Conservation (phyloP, 2,797 vertebrate species). For the Lemur catta region DNA sequence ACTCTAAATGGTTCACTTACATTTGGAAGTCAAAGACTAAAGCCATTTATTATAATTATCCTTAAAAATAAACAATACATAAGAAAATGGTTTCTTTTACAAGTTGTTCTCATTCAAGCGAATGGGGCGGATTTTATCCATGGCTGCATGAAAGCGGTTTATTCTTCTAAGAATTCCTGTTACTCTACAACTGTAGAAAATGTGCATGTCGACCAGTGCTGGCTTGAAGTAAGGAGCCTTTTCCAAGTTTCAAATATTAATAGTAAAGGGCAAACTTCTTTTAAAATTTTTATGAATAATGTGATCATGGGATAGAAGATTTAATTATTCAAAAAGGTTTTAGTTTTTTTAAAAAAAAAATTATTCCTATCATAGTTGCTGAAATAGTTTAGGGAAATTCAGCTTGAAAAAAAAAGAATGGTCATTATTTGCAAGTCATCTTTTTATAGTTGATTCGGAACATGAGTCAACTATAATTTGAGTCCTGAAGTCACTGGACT, state of each 20-base stretch:
- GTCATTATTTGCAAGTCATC: not conserved
- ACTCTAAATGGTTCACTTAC: not conserved
- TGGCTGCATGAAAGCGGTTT: not conserved
- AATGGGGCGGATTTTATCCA: not conserved
- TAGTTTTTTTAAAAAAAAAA: not conserved
- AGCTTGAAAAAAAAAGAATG: conserved; percentile 13
- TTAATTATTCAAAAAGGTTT: conserved; percentile 21
- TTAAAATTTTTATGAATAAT: not conserved
- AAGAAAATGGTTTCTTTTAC: conserved; percentile 15
- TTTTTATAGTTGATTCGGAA: not conserved
- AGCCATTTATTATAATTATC: not conserved
- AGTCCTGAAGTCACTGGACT: not conserved
- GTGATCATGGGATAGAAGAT: not conserved
- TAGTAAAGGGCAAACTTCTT: not conserved
- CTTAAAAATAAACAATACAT: not conserved
- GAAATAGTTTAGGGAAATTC: not conserved
- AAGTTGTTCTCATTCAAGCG: not conserved
- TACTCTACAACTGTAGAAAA: not conserved
- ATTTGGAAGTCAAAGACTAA: conserved; percentile 17
- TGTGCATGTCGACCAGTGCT: not conserved
- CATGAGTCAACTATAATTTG: not conserved
- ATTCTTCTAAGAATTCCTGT: not conserved
- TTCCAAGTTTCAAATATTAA: not conserved
- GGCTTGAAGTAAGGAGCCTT: not conserved
- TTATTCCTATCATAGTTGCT: not conserved